Percentiles rank a stretch among this genome's conserved stretches.
phyloP scores from a whole-genome alignment of 2,888 invertebrate genomes.

The Cheiracanthium punctorium region DNA sequence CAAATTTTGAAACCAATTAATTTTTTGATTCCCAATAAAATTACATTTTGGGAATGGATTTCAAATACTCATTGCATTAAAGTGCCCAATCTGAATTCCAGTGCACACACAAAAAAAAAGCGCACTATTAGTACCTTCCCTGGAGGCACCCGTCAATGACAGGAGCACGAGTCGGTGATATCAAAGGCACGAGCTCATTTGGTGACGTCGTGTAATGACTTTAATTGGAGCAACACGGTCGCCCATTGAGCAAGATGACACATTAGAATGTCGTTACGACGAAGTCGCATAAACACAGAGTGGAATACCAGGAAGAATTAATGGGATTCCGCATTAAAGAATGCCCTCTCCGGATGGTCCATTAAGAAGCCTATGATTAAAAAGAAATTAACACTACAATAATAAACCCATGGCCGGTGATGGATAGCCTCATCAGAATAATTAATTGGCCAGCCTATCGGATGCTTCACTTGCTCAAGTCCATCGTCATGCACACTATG shows the following conservation, averaged over 20 bases:
- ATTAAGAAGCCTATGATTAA: not conserved
- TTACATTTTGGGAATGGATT: no score
- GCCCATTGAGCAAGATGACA: conserved; percentile 47
- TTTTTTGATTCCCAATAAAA: no score
- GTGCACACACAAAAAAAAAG: no score
- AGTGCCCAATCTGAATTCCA: no score
- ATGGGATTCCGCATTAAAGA: not conserved
- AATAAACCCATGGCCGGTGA: not conserved
- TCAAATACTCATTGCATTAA: no score
- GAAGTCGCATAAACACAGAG: not conserved
- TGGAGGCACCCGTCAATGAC: conserved; percentile 19
- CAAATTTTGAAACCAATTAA: no score
- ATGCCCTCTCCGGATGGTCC: not conserved
- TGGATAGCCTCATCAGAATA: not conserved
- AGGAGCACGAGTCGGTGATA: conserved; percentile 42
- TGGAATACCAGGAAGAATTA: conserved; percentile 5
- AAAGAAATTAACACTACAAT: conserved; percentile 14
- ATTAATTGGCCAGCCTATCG: not conserved
- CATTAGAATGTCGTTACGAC: conserved; percentile 31
- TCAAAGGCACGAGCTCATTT: conserved; percentile 66
- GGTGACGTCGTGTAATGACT: conserved; percentile 63
- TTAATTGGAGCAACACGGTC: conserved; percentile 59
- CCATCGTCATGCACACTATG: no score
- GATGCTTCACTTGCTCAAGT: not conserved
- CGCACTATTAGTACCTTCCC: conserved; percentile 1